These are phyloP conservation scores for Sinelater perroti DNA, from an alignment of 2,888 invertebrate species.

Conservation along the genomic window DNA sequence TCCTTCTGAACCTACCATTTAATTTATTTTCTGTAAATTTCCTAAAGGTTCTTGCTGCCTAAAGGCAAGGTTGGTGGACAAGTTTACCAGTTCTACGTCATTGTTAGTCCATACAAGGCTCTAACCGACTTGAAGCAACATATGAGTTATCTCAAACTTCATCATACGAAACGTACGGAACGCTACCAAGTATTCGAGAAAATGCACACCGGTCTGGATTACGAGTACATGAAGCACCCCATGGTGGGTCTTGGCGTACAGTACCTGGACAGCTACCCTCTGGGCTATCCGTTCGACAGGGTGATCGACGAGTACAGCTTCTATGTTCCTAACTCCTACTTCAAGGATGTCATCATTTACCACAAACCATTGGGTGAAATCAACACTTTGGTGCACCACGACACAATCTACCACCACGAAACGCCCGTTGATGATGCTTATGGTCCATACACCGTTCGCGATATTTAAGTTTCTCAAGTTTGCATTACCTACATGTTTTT, in stretches of 20 bases:
- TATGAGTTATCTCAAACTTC: background rate
- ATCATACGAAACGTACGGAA: background rate
- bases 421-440: no score
- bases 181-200: slow-evolving; percentile 37
- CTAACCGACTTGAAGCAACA: background rate
- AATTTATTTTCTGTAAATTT: slow-evolving; percentile 2
- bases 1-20: background rate
- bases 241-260: slow-evolving; percentile 44
- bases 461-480: no score
- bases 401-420: no score
- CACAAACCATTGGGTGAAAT: slow-evolving; percentile 57
- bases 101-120: slow-evolving; percentile 59
- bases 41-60: slow-evolving; percentile 68
- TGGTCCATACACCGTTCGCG: no score
- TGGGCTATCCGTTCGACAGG: slow-evolving; percentile 81
- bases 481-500: no score
- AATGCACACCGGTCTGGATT: background rate
- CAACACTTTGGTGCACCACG: background rate
- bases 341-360: slow-evolving; percentile 72
- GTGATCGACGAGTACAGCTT: slow-evolving; percentile 67
- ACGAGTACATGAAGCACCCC: slow-evolving; percentile 38
- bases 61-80: slow-evolving; percentile 73
- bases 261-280: slow-evolving; percentile 66
- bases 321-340: slow-evolving; percentile 73
- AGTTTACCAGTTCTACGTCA: slow-evolving; percentile 64